These are phyloP conservation scores for Pristis pectinata DNA, from an alignment of 2,797 vertebrate species.

Conservation along the genomic window DNA sequence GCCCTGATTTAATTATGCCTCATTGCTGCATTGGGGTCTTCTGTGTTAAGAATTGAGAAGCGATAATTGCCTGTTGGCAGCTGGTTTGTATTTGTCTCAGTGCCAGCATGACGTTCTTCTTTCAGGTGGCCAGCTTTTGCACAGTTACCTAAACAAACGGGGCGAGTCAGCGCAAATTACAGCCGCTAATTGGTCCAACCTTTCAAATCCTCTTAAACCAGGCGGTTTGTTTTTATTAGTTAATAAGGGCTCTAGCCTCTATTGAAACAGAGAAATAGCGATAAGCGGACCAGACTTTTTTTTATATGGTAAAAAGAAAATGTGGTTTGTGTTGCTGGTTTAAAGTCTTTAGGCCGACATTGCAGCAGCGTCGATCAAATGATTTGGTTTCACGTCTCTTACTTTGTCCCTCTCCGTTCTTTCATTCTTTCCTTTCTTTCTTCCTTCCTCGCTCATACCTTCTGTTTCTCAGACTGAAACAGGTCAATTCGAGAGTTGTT, in stretches of 20 bases:
- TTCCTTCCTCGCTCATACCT: background rate
- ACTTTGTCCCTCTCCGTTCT: too few species aligned
- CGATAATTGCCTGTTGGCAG: constrained; percentile 19
- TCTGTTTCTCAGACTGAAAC: background rate
- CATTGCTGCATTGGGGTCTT: background rate
- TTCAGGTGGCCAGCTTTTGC: background rate
- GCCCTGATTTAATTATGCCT: background rate
- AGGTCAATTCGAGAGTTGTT: background rate
- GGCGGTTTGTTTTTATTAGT: constrained; percentile 10
- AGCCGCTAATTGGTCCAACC: constrained; percentile 33
- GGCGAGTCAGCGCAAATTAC: constrained; percentile 13
- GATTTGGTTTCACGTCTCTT: background rate
- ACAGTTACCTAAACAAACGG: constrained; percentile 33
- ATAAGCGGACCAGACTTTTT: background rate
- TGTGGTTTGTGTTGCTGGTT: background rate
- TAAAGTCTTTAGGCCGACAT: background rate
- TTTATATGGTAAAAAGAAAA: background rate
- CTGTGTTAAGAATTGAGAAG: background rate
- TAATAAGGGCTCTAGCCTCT: background rate
- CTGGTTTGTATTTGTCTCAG: constrained; percentile 24
- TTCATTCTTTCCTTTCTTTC: background rate
- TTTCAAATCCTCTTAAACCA: constrained; percentile 6
- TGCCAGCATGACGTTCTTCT: constrained; percentile 19
- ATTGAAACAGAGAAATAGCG: background rate
- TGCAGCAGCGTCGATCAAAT: too few species aligned